These are phyloP conservation scores for Anorthoa munda DNA, from an alignment of 2,888 invertebrate species.

Conservation along the genomic window DNA sequence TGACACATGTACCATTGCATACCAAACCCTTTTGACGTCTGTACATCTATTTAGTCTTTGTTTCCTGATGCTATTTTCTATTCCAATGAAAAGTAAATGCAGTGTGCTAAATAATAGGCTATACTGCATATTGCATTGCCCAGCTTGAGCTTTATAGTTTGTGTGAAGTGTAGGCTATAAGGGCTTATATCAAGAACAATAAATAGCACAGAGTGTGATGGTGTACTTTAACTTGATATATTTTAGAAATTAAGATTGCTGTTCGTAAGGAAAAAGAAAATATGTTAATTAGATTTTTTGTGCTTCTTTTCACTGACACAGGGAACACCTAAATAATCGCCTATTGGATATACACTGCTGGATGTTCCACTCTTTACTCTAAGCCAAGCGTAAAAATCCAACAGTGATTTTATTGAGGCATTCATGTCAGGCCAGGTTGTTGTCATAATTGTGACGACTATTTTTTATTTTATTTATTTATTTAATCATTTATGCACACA, in stretches of 20 bases:
- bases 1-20: no score
- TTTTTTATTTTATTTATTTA: no score
- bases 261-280: neutral
- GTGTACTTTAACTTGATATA: constrained; percentile 13
- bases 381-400: no score
- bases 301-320: no score
- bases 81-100: constrained; percentile 48
- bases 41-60: neutral
- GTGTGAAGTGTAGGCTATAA: constrained; percentile 19
- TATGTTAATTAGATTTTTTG: no score
- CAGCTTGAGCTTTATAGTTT: constrained; percentile 28
- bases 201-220: neutral
- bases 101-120: constrained; percentile 43
- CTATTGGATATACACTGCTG: no score
- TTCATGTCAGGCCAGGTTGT: no score
- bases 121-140: constrained; percentile 49
- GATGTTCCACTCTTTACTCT: no score
- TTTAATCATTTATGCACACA: no score
- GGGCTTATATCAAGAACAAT: constrained; percentile 3
- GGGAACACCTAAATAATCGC: no score
- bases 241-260: neutral
- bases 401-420: no score
- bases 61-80: constrained; percentile 17
- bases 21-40: neutral
- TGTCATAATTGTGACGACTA: no score